phyloP scores from a whole-genome alignment of 2,113 vertebrate species.

The Silurus glanis region DNA sequence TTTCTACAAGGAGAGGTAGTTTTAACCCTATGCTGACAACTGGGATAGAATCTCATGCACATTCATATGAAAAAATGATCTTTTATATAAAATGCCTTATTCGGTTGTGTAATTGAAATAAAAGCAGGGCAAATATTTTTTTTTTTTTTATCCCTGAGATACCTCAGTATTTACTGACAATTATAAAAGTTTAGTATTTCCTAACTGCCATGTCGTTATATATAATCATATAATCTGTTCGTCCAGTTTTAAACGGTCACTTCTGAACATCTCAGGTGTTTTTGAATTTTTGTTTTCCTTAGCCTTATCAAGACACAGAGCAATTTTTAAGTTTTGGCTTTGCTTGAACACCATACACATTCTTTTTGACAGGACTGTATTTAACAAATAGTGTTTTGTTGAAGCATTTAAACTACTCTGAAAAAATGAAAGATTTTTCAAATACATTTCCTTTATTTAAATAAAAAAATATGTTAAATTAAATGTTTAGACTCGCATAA shows the following conservation, averaged over 20 bases:
- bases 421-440: no score
- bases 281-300: background rate
- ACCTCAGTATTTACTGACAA: background rate
- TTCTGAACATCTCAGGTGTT: background rate
- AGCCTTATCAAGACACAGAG: background rate
- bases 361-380: background rate
- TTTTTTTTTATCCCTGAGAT: background rate
- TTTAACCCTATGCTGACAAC: background rate
- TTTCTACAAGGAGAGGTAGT: slow-evolving; percentile 1
- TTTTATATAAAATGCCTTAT: background rate
- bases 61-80: background rate
- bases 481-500: background rate
- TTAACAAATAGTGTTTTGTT: background rate
- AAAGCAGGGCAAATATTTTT: background rate
- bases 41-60: background rate
- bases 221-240: background rate
- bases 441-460: no score
- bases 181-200: background rate
- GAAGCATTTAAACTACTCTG: no score
- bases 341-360: background rate
- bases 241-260: background rate
- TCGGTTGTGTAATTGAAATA: background rate
- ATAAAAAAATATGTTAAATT: no score
- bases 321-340: background rate
- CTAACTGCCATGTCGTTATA: background rate